Evolutionary conservation across 2,113 vertebrate species (phyloP), one percentile per base, ranked within the genome.

Genomic region (Urocolius indicus): DNA sequence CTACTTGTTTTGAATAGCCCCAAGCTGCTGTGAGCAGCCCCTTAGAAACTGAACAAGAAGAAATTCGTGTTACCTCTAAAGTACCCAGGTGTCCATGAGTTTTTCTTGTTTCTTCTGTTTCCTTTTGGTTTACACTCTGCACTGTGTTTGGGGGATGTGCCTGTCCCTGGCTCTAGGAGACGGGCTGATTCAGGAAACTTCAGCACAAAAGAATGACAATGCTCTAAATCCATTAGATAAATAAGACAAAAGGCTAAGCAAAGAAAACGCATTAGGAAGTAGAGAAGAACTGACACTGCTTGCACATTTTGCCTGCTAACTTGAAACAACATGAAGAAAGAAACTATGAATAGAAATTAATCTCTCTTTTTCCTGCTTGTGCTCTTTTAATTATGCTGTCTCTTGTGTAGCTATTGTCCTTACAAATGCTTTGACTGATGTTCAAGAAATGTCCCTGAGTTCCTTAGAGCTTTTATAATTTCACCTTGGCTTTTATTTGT

Each of bases 191-290:
- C 90, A 93, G 93, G 93, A 78, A 96, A 78, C 65, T 80, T 90
- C 36, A 54, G 61, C 51, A 95, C 89, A 96, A 96, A 95, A 88
- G 68, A 48, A 90, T 78, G 65, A 6, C 65, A 78, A 10, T 84
- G 34, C n/a, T 93, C 68, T 94, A 94, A 96, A 93, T 95, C 82
- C 79, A 57, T 83, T 90, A 75, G 72, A 95, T 90, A 86, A 93
- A 87, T 85, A 90, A 78, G 84, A 93, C 90, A 95, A 93, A 97
- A 86, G 62, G 51, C 79, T 57, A 65, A 89, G 78, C 87, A 93
- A 95, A 95, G 84, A 89, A 92, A 89, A 66, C 2, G 11, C 54
- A 36, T 94, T 86, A 81, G 87, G 81, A 94, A 87, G 61, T 65
- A 78, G 74, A 89, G 86, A 80, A 91, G 84, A 90, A 94, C 19